Conservation (phyloP, 2,113 vertebrate species). For the Nothoprocta perdicaria region DNA sequence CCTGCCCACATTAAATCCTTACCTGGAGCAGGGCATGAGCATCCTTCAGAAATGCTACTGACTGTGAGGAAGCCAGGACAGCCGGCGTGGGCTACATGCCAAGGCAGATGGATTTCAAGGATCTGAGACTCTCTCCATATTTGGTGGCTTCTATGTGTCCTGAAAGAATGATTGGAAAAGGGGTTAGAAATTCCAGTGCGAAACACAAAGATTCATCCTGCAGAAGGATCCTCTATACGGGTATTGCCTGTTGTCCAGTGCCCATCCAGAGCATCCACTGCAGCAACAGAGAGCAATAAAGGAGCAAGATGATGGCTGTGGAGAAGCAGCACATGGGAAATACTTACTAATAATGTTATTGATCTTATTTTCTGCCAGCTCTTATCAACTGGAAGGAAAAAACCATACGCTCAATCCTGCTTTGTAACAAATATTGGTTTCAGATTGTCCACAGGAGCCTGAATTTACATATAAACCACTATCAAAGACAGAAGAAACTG, state of each 20-base stretch:
- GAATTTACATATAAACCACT: background rate
- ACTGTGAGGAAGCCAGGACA: background rate
- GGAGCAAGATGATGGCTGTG: background rate
- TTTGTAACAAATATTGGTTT: constrained; percentile 1
- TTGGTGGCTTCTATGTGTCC: background rate
- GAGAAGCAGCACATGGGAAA: rapidly evolving
- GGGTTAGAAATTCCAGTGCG: too few relatives aligned
- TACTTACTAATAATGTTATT: background rate
- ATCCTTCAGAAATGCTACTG: background rate
- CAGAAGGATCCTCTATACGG: rapidly evolving
- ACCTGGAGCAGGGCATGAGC: background rate
- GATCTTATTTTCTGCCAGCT: constrained; percentile 18
- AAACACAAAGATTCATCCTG: background rate
- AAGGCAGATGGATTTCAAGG: background rate
- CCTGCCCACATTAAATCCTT: background rate
- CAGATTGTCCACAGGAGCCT: background rate
- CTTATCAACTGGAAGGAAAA: background rate
- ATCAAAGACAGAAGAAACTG: background rate
- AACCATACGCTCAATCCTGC: background rate
- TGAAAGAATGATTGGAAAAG: background rate
- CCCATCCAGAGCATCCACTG: rapidly evolving
- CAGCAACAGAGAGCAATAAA: background rate
- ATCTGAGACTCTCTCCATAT: background rate
- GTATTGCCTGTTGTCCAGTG: rapidly evolving
- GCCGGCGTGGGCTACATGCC: rapidly evolving